Percentiles rank a stretch among this genome's conserved stretches.
Conservation (phyloP, 2,113 vertebrate genomes). For the Vulpes ferrilata region DNA sequence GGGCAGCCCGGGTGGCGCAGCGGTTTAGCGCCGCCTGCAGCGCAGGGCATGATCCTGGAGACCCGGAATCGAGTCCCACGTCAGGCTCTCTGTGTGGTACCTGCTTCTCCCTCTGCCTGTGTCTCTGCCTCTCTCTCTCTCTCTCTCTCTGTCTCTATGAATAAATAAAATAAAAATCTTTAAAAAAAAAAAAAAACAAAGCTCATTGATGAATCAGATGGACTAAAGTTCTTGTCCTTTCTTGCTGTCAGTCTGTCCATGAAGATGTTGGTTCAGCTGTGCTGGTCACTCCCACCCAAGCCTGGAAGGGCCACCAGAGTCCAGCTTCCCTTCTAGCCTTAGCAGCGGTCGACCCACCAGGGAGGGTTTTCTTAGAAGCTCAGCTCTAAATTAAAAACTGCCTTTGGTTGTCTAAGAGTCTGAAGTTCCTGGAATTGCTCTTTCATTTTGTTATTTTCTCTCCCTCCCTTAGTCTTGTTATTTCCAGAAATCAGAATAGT, state of each 20-base stretch:
- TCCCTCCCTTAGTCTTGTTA: not conserved
- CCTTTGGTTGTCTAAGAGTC: not conserved
- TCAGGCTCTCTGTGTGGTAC: too few relatives aligned
- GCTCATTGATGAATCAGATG: not conserved
- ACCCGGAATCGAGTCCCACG: too few relatives aligned
- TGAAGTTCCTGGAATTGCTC: conserved; percentile 17
- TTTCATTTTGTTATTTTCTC: conserved; percentile 43
- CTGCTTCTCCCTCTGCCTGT: too few relatives aligned
- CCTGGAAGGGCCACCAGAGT: not conserved
- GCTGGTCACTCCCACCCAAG: not conserved
- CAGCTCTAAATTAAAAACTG: conserved; percentile 45
- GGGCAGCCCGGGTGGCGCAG: too few relatives aligned
- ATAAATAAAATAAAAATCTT: too few relatives aligned
- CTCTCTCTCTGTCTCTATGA: too few relatives aligned
- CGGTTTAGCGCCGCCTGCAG: too few relatives aligned
- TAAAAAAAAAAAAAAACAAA: not conserved
- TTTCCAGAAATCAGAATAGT: conserved; percentile 41
- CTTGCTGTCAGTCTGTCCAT: not conserved
- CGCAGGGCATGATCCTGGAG: too few relatives aligned
- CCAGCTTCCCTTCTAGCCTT: not conserved
- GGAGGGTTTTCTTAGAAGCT: conserved; percentile 20
- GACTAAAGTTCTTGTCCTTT: not conserved
- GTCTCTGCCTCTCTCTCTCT: too few relatives aligned
- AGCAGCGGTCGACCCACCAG: not conserved
- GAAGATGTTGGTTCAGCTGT: conserved; percentile 71